These are phyloP conservation scores for Orientallactaga sibirica DNA, from an alignment of 2,797 vertebrate species.

Conservation along the genomic window DNA sequence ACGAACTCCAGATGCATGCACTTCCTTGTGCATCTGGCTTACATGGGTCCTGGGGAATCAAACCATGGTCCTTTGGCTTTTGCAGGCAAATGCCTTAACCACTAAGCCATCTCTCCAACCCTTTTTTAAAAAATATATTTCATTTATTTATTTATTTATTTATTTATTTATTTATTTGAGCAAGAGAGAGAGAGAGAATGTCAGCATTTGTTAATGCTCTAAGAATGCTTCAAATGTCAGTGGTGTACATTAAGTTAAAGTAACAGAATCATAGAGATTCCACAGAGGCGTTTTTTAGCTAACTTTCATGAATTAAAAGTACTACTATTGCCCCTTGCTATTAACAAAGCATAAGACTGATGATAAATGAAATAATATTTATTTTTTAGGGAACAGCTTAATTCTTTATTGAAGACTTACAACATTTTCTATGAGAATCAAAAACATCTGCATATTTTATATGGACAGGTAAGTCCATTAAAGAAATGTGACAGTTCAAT, in stretches of 20 bases:
- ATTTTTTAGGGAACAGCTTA: slow-evolving; percentile 92
- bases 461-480: slow-evolving; percentile 89
- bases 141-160: too few species aligned
- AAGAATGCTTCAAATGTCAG: neutral
- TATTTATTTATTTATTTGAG: too few species aligned
- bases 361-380: neutral
- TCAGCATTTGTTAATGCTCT: neutral
- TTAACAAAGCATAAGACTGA: neutral
- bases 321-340: neutral
- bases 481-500: slow-evolving; percentile 42
- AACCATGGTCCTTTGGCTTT: too few species aligned
- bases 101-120: too few species aligned
- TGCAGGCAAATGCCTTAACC: too few species aligned
- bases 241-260: neutral
- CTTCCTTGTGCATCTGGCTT: too few species aligned
- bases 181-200: too few species aligned
- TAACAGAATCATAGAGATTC: neutral
- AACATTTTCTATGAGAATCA: slow-evolving; percentile 95
- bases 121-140: too few species aligned
- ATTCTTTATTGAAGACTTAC: slow-evolving; percentile 93
- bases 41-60: too few species aligned
- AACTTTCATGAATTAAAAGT: slow-evolving; percentile 15
- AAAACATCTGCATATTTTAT: slow-evolving; percentile 92
- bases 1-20: too few species aligned
- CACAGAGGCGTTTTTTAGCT: neutral